phyloP scores from a whole-genome alignment of 2,888 invertebrate genomes.

The Patella depressa region DNA sequence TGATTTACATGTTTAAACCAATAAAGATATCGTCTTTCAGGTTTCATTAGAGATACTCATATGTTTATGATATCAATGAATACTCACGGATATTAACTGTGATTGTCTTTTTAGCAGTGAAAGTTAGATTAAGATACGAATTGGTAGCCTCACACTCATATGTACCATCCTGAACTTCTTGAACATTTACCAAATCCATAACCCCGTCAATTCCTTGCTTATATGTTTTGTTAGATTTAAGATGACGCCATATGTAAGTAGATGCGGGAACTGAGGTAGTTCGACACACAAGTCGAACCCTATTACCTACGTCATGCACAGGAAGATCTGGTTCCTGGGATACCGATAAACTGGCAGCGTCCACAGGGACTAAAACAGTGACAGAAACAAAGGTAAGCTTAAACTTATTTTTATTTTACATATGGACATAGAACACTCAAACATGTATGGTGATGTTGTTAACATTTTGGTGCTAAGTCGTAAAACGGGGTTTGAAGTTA shows the following conservation, averaged over 20 bases:
- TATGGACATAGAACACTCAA: too few relatives aligned
- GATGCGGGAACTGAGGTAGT: not conserved
- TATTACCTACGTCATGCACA: not conserved
- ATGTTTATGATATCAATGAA: too few relatives aligned
- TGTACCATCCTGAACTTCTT: not conserved
- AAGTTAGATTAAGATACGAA: not conserved
- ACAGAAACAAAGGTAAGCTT: too few relatives aligned
- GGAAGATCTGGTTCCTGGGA: not conserved
- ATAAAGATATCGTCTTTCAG: too few relatives aligned
- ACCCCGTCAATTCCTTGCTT: not conserved
- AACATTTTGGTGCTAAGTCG: too few relatives aligned
- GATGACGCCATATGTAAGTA: slow-evolving; percentile 12
- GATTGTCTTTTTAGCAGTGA: not conserved
- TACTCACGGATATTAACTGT: too few relatives aligned
- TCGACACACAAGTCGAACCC: not conserved
- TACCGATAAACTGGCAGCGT: not conserved
- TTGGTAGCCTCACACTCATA: not conserved
- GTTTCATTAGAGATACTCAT: too few relatives aligned
- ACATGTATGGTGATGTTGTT: too few relatives aligned
- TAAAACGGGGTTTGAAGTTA: too few relatives aligned
- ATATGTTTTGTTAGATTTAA: not conserved
- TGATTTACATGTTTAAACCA: too few relatives aligned
- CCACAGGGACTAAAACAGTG: too few relatives aligned
- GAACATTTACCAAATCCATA: not conserved
- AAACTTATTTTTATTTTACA: too few relatives aligned